Percentiles rank a stretch among this genome's conserved stretches.
phyloP scores from a whole-genome alignment of 2,797 vertebrate species.

The Siniperca undulata region DNA sequence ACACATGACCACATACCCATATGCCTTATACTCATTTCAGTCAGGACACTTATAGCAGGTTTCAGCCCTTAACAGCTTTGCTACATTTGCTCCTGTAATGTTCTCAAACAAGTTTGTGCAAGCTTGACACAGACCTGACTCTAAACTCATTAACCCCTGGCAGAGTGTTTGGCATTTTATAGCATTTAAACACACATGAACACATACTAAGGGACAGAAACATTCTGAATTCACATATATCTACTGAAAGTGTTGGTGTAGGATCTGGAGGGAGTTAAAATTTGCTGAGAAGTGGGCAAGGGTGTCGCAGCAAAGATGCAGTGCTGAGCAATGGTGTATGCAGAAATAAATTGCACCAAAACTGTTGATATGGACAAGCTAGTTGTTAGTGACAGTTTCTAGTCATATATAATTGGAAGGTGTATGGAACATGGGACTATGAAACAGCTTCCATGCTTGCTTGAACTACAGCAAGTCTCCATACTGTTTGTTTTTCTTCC shows the following conservation, averaged over 20 bases:
- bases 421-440: not conserved
- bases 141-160: not conserved
- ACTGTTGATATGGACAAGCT: not conserved
- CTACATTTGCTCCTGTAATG: constrained; percentile 1
- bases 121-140: not conserved
- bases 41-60: not conserved
- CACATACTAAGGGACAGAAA: not conserved
- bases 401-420: not conserved
- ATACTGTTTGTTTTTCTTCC: not conserved
- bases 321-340: not conserved
- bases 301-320: not conserved
- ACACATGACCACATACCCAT: not conserved
- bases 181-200: not conserved
- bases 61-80: not conserved
- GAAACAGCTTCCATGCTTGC: not conserved
- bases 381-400: not conserved
- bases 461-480: not conserved
- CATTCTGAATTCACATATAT: not conserved
- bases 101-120: not conserved
- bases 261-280: not conserved
- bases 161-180: not conserved
- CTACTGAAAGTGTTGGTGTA: not conserved
- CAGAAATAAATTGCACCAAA: not conserved
- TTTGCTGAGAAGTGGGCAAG: not conserved
- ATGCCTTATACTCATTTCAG: not conserved